Percentiles rank a stretch among this genome's conserved stretches.
These are phyloP conservation scores for Diaperis boleti DNA, from an alignment of 2,888 invertebrate species.

Conservation along the genomic window DNA sequence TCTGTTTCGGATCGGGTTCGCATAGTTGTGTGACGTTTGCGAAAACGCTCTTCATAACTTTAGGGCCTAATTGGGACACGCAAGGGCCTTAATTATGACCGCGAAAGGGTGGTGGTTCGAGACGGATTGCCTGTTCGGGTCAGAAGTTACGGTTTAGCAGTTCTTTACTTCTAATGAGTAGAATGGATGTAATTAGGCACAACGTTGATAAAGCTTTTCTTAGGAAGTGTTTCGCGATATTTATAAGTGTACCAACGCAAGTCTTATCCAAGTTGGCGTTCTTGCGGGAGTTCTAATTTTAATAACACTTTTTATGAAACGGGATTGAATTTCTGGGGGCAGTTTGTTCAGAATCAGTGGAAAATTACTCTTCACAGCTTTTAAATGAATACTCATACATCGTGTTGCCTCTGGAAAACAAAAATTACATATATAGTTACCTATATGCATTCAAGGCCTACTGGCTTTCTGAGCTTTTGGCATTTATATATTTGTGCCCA, in stretches of 20 bases:
- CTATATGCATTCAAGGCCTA: no score
- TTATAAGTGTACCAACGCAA: slow-evolving; percentile 9
- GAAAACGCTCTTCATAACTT: slow-evolving; percentile 33
- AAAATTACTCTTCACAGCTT: not conserved
- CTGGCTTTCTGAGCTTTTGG: no score
- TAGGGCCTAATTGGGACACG: slow-evolving; percentile 32
- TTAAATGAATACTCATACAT: no score
- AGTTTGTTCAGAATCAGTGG: not conserved
- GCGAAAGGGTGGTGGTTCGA: slow-evolving; percentile 16
- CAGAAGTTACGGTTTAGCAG: slow-evolving; percentile 42
- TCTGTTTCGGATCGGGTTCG: slow-evolving; percentile 42
- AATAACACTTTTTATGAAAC: slow-evolving; percentile 20
- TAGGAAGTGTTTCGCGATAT: slow-evolving; percentile 17
- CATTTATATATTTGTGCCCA: no score
- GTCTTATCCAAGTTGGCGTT: slow-evolving; percentile 10
- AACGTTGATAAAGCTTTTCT: slow-evolving; percentile 36
- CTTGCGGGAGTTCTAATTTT: slow-evolving; percentile 27
- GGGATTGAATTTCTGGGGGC: slow-evolving; percentile 5
- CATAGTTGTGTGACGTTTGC: slow-evolving; percentile 46
- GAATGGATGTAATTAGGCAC: slow-evolving; percentile 33
- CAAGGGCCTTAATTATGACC: slow-evolving; percentile 11
- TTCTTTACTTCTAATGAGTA: slow-evolving; percentile 41
- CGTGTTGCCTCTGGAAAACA: no score
- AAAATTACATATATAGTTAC: no score
- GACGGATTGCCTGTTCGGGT: slow-evolving; percentile 43